phyloP scores from a whole-genome alignment of 1,140 invertebrate species.

The Ceratitis capitata region DNA sequence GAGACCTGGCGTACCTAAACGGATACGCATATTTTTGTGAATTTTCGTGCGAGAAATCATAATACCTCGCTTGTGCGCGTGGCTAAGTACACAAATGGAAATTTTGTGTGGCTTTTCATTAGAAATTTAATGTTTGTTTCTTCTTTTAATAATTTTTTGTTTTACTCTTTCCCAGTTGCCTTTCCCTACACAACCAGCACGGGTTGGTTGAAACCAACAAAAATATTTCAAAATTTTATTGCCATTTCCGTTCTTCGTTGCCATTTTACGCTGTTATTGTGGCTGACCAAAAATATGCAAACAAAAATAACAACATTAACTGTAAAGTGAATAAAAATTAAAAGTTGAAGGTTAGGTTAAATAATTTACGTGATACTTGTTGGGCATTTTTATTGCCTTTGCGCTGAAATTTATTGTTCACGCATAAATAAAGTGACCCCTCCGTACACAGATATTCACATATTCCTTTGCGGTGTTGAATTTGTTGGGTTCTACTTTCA shows the following conservation, averaged over 20 bases:
- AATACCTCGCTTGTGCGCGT: background rate
- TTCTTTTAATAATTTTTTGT: too few species aligned
- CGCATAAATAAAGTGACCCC: background rate
- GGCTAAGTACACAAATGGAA: background rate
- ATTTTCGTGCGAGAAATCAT: background rate
- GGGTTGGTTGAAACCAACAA: background rate
- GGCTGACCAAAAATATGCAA: background rate
- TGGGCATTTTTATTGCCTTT: background rate
- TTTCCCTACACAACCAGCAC: background rate
- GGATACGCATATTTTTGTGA: background rate
- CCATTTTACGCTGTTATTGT: background rate
- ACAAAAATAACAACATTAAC: too few species aligned
- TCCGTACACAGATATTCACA: background rate
- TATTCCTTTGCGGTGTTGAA: background rate
- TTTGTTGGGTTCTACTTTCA: background rate
- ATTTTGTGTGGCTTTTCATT: background rate
- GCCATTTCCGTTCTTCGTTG: background rate
- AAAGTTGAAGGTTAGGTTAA: background rate
- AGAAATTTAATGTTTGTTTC: background rate
- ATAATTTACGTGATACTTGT: background rate
- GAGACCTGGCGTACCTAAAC: background rate
- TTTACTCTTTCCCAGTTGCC: background rate
- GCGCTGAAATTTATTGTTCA: background rate
- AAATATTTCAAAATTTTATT: conserved; percentile 29
- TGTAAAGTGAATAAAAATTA: background rate